Conservation (phyloP, 2,113 vertebrate species). For the Sylvilagus bachmani region DNA sequence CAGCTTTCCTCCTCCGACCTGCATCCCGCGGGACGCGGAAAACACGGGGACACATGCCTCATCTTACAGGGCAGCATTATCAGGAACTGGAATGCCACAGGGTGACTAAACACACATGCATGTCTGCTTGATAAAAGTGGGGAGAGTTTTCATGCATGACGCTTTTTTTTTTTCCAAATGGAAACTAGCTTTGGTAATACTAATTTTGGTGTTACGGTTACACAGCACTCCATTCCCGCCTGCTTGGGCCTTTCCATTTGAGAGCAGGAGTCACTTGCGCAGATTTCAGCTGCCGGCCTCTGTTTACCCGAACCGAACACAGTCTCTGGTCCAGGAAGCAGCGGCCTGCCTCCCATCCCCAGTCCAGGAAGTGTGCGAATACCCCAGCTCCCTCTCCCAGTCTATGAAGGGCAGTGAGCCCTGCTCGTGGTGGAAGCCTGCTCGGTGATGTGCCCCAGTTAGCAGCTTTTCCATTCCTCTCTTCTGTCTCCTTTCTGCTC, state of each 20-base stretch:
- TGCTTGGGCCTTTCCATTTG: not conserved
- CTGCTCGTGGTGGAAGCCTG: not conserved
- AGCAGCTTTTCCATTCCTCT: not conserved
- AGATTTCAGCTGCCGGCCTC: not conserved
- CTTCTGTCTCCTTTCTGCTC: not conserved
- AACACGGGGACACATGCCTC: not conserved
- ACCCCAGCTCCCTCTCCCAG: not conserved
- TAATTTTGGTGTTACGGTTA: not conserved
- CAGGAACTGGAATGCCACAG: not conserved
- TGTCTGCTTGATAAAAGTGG: not conserved
- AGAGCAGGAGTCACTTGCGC: not conserved
- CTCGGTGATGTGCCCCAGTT: not conserved
- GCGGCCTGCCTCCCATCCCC: not conserved
- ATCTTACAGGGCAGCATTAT: not conserved
- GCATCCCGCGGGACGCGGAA: not conserved
- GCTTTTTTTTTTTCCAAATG: not conserved
- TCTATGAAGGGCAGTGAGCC: no score
- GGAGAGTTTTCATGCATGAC: not conserved
- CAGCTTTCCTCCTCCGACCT: not conserved
- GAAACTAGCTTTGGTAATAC: not conserved
- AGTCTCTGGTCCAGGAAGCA: not conserved
- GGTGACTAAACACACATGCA: not conserved
- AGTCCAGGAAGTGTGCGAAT: not conserved
- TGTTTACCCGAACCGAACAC: not conserved
- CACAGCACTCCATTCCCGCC: rapidly evolving